phyloP scores from a whole-genome alignment of 2,797 vertebrate species.

The Sebastes oblongus region DNA sequence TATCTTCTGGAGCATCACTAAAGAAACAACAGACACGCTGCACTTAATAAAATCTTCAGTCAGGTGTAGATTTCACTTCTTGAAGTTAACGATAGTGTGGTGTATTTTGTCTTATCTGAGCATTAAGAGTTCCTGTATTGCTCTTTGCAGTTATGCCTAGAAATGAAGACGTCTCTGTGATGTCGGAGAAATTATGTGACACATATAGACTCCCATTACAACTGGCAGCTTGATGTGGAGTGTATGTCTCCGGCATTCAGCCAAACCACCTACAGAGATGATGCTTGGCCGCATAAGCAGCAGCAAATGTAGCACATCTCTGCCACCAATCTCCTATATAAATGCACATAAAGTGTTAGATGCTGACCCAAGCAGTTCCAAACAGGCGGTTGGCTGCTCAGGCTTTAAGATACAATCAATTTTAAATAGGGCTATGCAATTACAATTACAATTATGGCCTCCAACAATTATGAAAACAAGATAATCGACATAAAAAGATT shows the following conservation, averaged over 20 bases:
- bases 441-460: no score
- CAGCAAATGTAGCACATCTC: slow-evolving; percentile 30
- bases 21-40: neutral
- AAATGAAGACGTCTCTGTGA: slow-evolving; percentile 29
- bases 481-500: no score
- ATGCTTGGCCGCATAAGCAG: slow-evolving; percentile 6
- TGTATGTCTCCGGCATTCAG: slow-evolving; percentile 10
- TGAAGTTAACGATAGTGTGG: neutral
- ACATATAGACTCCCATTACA: slow-evolving; percentile 18
- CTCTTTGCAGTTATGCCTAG: neutral
- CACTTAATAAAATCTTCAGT: neutral
- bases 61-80: slow-evolving; percentile 12
- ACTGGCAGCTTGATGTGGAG: slow-evolving; percentile 17
- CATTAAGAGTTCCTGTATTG: neutral
- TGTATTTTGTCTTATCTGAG: slow-evolving; percentile 1
- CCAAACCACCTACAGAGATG: slow-evolving; percentile 43
- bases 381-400: neutral
- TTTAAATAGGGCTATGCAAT: neutral
- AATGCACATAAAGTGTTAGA: neutral
- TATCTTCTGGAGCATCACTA: slow-evolving; percentile 21
- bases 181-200: slow-evolving; percentile 29
- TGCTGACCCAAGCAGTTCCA: neutral
- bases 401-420: neutral
- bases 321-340: neutral
- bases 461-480: no score